A percentile compares a stretch with the other conserved stretches of the same genome.
phyloP scores from a whole-genome alignment of 2,113 vertebrate species.

The Perca schrenkii region DNA sequence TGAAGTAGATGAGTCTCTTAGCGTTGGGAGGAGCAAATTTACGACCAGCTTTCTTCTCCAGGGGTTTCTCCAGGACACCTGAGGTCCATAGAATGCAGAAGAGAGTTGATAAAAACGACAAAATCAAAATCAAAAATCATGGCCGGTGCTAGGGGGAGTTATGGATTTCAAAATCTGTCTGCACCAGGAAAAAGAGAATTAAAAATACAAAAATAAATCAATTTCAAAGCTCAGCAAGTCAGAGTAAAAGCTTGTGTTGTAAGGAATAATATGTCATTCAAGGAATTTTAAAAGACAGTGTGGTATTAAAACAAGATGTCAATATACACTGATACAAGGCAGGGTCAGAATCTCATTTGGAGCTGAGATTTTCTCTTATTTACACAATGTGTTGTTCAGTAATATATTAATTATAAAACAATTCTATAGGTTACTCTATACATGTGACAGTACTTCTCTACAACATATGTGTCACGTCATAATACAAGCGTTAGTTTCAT shows the following conservation, averaged over 20 bases:
- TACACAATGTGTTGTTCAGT: neutral
- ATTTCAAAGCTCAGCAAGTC: neutral
- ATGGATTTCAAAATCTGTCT: neutral
- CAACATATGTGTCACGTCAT: neutral
- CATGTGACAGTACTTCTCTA: neutral
- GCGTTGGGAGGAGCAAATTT: slow-evolving; percentile 84
- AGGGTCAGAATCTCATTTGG: neutral
- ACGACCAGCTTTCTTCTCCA: slow-evolving; percentile 87
- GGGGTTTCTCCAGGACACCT: slow-evolving; percentile 87
- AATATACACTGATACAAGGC: neutral
- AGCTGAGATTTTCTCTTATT: neutral
- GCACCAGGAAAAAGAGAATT: neutral
- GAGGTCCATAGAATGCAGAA: neutral
- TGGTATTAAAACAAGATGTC: neutral
- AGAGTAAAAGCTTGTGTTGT: neutral
- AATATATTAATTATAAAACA: neutral
- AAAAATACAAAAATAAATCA: neutral
- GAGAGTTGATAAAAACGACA: neutral
- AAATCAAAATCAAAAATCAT: neutral
- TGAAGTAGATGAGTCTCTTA: slow-evolving; percentile 89
- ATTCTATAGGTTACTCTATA: neutral
- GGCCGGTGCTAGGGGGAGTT: neutral
- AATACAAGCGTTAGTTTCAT: too few relatives aligned
- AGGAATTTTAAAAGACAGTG: neutral
- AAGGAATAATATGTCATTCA: neutral